A percentile compares a stretch with the other conserved stretches of the same genome.
phyloP scores from a whole-genome alignment of 2,888 invertebrate genomes.

The Drosophila phalerata region DNA sequence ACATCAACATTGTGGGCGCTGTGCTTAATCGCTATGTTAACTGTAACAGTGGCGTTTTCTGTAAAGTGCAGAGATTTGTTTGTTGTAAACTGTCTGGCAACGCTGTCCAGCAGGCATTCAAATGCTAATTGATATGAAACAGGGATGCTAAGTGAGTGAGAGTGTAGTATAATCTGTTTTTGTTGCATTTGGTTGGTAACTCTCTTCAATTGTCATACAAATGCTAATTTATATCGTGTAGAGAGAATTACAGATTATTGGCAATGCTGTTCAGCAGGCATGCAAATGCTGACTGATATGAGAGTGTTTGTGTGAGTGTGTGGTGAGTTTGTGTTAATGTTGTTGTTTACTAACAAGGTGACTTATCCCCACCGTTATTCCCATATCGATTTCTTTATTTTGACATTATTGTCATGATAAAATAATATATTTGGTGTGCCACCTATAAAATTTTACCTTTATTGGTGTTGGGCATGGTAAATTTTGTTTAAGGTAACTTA shows the following conservation, averaged over 20 bases:
- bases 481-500: no score
- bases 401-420: no score
- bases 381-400: no score
- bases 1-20: conserved; percentile 35
- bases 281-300: conserved; percentile 14
- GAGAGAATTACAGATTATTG: not conserved
- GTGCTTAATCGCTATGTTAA: conserved; percentile 56
- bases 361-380: no score
- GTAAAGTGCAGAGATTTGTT: conserved; percentile 63
- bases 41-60: conserved; percentile 57
- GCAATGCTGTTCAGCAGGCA: conserved; percentile 13
- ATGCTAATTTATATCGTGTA: not conserved
- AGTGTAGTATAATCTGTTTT: not conserved
- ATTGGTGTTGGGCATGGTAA: no score
- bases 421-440: no score
- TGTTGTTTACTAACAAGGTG: no score
- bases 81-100: conserved; percentile 36
- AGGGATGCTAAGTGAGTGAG: not conserved
- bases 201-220: not conserved
- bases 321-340: not conserved
- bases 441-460: no score
- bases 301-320: conserved; percentile 4
- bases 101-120: conserved; percentile 15
- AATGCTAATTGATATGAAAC: conserved; percentile 8
- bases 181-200: not conserved